Evolutionary conservation across 2,888 invertebrate genomes (phyloP).

Genomic region (Biston stratarius): DNA sequence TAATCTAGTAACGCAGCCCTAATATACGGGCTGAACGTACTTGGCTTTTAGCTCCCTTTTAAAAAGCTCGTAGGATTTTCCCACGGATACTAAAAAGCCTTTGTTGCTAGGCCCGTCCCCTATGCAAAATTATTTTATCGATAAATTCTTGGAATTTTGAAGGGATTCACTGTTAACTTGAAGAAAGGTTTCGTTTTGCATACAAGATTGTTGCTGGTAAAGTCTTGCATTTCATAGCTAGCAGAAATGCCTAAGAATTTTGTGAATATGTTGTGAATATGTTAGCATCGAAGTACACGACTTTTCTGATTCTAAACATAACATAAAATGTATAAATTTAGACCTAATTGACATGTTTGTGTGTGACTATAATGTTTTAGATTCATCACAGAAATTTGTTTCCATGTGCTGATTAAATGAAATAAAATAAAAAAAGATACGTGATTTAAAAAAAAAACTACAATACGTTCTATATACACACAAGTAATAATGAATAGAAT

Average conservation of each 20-base stretch:
- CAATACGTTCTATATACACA: too few relatives aligned
- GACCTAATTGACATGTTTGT: neutral
- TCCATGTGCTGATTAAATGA: too few relatives aligned
- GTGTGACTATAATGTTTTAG: too few relatives aligned
- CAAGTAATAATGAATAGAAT: too few relatives aligned
- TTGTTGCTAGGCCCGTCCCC: slow-evolving; percentile 66
- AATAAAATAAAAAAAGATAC: too few relatives aligned
- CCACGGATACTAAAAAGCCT: slow-evolving; percentile 69
- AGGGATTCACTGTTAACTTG: slow-evolving; percentile 20
- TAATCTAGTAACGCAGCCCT: slow-evolving; percentile 67
- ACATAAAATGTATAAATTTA: neutral
- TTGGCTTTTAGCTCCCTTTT: slow-evolving; percentile 68
- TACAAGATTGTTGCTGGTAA: slow-evolving; percentile 28
- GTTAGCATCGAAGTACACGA: neutral
- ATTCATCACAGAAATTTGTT: too few relatives aligned
- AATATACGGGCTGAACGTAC: slow-evolving; percentile 65
- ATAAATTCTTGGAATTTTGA: slow-evolving; percentile 48
- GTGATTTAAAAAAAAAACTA: too few relatives aligned
- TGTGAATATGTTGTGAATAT: neutral
- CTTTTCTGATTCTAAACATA: neutral
- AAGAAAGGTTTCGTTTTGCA: slow-evolving; percentile 22
- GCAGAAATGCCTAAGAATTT: slow-evolving; percentile 4
- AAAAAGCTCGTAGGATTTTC: slow-evolving; percentile 76
- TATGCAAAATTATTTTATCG: slow-evolving; percentile 59
- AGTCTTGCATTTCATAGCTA: neutral